Percentiles rank a stretch among this genome's conserved stretches.
Conservation (phyloP, 1,140 invertebrate genomes). For the Procambarus clarkii region DNA sequence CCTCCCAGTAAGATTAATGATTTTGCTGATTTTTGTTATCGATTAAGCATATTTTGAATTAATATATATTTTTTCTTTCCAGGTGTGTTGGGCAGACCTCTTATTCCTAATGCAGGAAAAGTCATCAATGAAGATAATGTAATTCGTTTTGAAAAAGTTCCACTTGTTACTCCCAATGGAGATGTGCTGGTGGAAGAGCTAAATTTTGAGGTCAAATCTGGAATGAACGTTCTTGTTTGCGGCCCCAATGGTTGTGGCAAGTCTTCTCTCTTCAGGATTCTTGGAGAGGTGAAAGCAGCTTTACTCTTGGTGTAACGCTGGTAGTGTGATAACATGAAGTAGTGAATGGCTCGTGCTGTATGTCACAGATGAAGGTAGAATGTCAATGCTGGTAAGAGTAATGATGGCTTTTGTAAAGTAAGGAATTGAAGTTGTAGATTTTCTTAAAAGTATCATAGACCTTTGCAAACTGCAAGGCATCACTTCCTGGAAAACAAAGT, state of each 20-base stretch:
- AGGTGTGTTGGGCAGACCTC: slow-evolving; percentile 10
- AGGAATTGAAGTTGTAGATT: no score
- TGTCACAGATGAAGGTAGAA: no score
- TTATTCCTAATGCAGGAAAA: slow-evolving; percentile 84
- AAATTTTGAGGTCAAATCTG: slow-evolving; percentile 93
- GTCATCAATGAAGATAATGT: slow-evolving; percentile 92
- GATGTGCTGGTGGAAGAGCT: slow-evolving; percentile 94
- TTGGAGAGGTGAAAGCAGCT: slow-evolving; percentile 85
- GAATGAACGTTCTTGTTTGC: slow-evolving; percentile 96
- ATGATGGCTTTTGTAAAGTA: no score
- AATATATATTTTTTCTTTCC: background rate
- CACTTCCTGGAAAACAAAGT: no score
- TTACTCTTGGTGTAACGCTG: background rate
- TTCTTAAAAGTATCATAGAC: no score
- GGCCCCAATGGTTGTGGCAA: slow-evolving; percentile 99
- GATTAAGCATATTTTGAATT: no score
- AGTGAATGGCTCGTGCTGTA: no score
- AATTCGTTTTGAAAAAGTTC: slow-evolving; percentile 94
- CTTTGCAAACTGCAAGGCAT: no score
- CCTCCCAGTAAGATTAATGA: no score
- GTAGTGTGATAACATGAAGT: no score
- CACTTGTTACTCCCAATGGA: slow-evolving; percentile 97
- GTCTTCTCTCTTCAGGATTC: slow-evolving; percentile 93
- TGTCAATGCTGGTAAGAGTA: no score
- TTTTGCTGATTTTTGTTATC: no score